Conservation (phyloP, 2,888 invertebrate species). For the Theretra japonica region DNA sequence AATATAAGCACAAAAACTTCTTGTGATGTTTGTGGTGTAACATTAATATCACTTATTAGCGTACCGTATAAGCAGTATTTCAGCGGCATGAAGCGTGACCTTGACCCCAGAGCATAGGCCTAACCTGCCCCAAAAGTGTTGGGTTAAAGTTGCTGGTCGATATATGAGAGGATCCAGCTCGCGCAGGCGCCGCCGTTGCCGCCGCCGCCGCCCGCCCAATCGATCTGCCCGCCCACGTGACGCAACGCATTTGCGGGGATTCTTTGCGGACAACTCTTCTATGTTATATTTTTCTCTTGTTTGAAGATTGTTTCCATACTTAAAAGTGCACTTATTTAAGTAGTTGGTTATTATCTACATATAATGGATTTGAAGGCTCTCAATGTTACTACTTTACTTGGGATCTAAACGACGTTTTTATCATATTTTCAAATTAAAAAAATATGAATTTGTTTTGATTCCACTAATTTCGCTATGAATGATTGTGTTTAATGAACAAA, state of each 20-base stretch:
- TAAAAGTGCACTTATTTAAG: neutral
- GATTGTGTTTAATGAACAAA: no score
- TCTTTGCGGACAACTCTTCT: slow-evolving; percentile 67
- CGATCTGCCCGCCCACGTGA: slow-evolving; percentile 82
- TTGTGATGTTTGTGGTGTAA: slow-evolving; percentile 3
- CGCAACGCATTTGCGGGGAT: slow-evolving; percentile 82
- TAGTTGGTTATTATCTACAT: neutral
- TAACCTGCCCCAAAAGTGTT: slow-evolving; percentile 85
- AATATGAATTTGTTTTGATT: no score
- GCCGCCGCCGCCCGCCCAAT: slow-evolving; percentile 66
- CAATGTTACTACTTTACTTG: no score
- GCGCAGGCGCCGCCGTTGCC: slow-evolving; percentile 73
- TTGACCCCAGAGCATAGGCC: slow-evolving; percentile 84
- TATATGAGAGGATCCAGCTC: slow-evolving; percentile 70
- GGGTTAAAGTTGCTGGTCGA: slow-evolving; percentile 78
- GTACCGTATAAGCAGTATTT: slow-evolving; percentile 37
- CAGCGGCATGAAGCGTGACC: slow-evolving; percentile 73
- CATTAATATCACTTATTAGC: neutral
- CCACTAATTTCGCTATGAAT: no score
- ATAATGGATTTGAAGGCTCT: no score
- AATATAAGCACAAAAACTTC: neutral
- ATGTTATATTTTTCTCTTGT: slow-evolving; percentile 42
- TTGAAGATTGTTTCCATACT: neutral
- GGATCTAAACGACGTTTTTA: no score
- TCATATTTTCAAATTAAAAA: no score